Conservation (phyloP, 2,113 vertebrate genomes). For the Microcebus griseorufus region DNA sequence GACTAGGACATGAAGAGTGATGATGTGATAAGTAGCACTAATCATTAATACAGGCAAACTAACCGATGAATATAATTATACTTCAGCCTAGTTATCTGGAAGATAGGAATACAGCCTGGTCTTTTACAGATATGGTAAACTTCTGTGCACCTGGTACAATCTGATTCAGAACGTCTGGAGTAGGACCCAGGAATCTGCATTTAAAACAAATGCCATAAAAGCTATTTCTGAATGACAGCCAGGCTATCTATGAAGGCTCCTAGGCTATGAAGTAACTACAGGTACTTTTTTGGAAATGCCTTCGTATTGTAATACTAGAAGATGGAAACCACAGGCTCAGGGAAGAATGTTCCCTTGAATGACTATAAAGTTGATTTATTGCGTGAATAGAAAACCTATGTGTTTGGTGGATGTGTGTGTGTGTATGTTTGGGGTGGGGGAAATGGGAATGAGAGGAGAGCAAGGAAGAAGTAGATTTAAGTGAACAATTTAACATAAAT, state of each 20-base stretch:
- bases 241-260: background rate
- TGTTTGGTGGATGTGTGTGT: background rate
- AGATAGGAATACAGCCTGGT: background rate
- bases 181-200: background rate
- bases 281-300: slow-evolving; percentile 21
- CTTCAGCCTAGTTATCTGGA: background rate
- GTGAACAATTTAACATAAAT: background rate
- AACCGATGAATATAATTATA: background rate
- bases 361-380: slow-evolving; percentile 11
- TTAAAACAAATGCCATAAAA: background rate
- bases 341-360: background rate
- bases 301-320: background rate
- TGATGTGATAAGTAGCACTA: background rate
- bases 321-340: background rate
- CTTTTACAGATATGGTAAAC: background rate
- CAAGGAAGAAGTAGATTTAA: background rate
- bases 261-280: background rate
- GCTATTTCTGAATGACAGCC: background rate
- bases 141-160: background rate
- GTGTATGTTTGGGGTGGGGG: background rate
- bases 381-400: slow-evolving; percentile 27
- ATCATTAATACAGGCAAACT: background rate
- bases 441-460: background rate
- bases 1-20: slow-evolving; percentile 7
- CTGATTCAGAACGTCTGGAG: background rate